These are phyloP conservation scores for Fregetta grallaria DNA, from an alignment of 2,113 vertebrate species.

Conservation along the genomic window DNA sequence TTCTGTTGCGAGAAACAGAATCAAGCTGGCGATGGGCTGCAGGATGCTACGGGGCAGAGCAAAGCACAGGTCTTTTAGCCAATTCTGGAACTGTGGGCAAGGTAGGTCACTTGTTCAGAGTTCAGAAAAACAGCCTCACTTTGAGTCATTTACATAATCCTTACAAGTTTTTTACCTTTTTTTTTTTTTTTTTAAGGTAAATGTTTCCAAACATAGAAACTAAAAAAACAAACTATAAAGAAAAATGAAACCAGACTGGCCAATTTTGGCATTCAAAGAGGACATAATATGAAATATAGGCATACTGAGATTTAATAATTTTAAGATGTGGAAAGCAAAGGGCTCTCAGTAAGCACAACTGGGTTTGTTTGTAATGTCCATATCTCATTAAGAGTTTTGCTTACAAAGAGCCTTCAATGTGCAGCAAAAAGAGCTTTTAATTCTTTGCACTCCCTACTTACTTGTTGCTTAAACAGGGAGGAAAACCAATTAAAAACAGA, in stretches of 20 bases:
- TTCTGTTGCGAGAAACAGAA: not conserved
- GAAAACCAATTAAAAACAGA: not conserved
- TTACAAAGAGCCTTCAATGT: not conserved
- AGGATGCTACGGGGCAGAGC: not conserved
- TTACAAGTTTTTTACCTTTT: not conserved
- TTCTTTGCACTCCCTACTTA: not conserved
- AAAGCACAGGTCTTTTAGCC: not conserved
- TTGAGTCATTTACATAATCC: not conserved
- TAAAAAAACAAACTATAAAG: not conserved
- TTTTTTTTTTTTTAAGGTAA: not conserved
- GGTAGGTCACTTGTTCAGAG: not conserved
- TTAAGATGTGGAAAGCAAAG: constrained; percentile 16
- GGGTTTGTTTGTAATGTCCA: not conserved
- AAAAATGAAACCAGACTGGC: not conserved
- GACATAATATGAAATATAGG: not conserved
- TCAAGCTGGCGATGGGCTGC: not conserved
- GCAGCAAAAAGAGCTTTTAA: not conserved
- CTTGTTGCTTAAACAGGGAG: not conserved
- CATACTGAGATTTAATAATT: not conserved
- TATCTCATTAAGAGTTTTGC: not conserved
- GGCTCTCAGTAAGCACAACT: not conserved
- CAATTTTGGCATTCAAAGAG: not conserved
- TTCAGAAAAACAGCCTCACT: not conserved
- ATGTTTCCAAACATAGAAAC: not conserved
- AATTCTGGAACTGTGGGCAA: not conserved